phyloP scores from a whole-genome alignment of 2,113 vertebrate genomes.

The Prionailurus bengalensis region DNA sequence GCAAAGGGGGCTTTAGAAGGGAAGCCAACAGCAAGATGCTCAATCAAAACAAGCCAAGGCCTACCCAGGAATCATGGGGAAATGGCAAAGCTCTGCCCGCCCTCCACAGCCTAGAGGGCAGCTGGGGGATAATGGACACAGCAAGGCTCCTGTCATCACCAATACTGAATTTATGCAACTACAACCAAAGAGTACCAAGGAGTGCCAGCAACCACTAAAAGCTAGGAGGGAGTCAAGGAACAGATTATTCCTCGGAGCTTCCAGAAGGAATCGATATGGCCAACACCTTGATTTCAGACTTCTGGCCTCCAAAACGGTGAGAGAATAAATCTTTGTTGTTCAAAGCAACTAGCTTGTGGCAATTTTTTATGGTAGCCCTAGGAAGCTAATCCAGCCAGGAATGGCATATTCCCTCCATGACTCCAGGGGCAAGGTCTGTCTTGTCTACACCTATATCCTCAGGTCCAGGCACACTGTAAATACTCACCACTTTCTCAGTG shows the following conservation, averaged over 20 bases:
- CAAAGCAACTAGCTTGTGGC: neutral
- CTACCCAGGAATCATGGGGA: neutral
- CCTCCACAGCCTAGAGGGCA: neutral
- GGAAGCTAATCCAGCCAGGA: neutral
- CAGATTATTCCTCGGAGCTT: neutral
- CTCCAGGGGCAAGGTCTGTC: neutral
- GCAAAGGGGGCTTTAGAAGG: constrained; percentile 75
- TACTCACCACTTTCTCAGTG: neutral
- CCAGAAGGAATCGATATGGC: neutral
- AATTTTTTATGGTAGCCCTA: neutral
- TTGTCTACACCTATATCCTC: neutral
- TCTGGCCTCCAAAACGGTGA: neutral
- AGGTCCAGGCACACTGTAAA: neutral
- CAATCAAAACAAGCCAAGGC: neutral
- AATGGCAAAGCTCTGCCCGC: neutral
- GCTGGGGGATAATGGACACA: neutral
- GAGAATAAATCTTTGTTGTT: neutral
- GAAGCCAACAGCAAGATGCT: constrained; percentile 78
- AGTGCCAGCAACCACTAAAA: neutral
- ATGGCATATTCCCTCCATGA: neutral
- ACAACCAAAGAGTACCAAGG: neutral
- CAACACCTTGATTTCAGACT: neutral
- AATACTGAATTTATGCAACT: neutral
- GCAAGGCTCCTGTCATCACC: neutral
- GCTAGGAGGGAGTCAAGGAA: neutral